These are phyloP conservation scores for Ectemnius lituratus DNA, from an alignment of 2,888 invertebrate species.

Conservation along the genomic window DNA sequence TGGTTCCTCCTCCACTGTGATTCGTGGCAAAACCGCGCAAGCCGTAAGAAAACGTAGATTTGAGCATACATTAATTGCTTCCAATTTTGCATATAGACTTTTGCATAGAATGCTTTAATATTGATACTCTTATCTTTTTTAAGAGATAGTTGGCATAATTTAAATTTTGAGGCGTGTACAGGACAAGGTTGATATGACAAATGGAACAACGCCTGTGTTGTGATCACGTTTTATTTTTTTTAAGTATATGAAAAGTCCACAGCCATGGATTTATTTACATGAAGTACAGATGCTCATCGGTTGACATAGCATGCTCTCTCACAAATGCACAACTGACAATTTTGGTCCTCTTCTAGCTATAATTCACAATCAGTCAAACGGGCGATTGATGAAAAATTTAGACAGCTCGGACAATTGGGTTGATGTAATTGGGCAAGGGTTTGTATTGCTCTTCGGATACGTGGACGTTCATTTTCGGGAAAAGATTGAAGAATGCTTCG, in stretches of 20 bases:
- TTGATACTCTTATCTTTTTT: neutral
- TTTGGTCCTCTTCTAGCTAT: constrained; percentile 2
- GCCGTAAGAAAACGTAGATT: constrained; percentile 18
- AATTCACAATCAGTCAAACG: neutral
- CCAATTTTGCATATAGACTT: neutral
- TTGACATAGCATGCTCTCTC: too few relatives aligned
- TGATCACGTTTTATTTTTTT: constrained; percentile 17
- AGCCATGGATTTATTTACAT: constrained; percentile 8
- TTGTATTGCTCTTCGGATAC: constrained; percentile 13
- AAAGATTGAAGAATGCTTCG: constrained; percentile 39
- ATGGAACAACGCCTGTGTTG: constrained; percentile 21
- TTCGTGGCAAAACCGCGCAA: constrained; percentile 55
- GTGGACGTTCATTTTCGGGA: constrained; percentile 9
- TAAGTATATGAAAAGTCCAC: constrained; percentile 29
- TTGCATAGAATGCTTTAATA: constrained; percentile 2
- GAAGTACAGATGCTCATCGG: neutral
- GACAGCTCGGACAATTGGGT: constrained; percentile 28
- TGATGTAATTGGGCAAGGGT: constrained; percentile 21
- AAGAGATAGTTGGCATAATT: neutral
- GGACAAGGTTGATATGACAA: too few relatives aligned
- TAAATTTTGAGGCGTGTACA: neutral
- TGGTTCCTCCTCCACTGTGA: constrained; percentile 89
- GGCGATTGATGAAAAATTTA: constrained; percentile 12
- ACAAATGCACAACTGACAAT: constrained; percentile 10
- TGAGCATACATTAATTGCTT: constrained; percentile 1